Evolutionary conservation across 2,797 vertebrate species (phyloP), one percentile per base, ranked within the genome.

Genomic region (Balearica regulorum): DNA sequence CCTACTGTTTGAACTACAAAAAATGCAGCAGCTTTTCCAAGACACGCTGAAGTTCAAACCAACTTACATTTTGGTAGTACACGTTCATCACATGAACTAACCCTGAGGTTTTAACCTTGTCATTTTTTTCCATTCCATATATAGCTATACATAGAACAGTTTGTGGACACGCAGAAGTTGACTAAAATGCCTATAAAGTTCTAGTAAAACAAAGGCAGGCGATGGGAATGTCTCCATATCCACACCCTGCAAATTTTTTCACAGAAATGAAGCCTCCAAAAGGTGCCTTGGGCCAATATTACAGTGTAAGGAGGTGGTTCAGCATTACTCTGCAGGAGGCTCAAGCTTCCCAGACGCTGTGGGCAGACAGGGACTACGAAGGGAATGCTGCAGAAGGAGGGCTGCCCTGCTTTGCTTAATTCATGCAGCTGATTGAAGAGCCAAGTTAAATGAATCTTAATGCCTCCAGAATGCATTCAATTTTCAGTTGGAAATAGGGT

Each of bases 81-180:
- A 11, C 46, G 46, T 80, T 89, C 70, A 24, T 73, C 83, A 75
- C 33, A 71, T 2, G 14, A 93, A 81, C 33, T 12, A 77, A 71
- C 75, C 7, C 60, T 75, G 68, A 95, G 78, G 86, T 85, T 95
- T 91, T n/a, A 94, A 94, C 64, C 29, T 37, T 92, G 57, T 75
- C 83, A 90, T 93, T 92, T 92, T 80, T 90, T 61, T 51, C 77
- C 5, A 11, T 91, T 83, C 93, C 65, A 62, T 25, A 77, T 28
- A 83, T 2, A 82, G 51, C 64, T 89, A 88, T 70, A 87, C 29
- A 87, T 7, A 87, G 75, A 92, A 64, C 25, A 64, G 41, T 24
- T 25, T 15, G 15, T 35, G 79, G 77, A 77, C 37, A 12, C 5
- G 51, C 31, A 90, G 37, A 61, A 84, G 13, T 66, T 93, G 39